These are phyloP conservation scores for Tiaroga cobitis DNA, from an alignment of 2,797 vertebrate species.

Conservation along the genomic window DNA sequence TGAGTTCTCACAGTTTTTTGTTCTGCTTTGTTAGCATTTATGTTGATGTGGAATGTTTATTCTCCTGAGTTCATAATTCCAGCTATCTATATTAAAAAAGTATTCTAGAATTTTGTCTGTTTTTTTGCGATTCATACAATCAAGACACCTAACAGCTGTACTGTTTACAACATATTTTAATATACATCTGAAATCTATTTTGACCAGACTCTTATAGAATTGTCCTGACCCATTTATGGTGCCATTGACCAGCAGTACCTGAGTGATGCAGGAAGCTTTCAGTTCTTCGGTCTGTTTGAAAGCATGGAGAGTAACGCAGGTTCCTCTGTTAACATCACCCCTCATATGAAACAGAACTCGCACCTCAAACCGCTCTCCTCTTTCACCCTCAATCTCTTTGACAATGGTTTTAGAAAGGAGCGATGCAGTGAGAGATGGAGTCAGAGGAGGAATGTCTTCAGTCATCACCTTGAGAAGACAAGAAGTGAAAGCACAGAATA, in stretches of 20 bases:
- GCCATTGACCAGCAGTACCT: constrained; percentile 63
- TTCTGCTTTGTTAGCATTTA: too few species aligned
- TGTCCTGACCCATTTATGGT: background rate
- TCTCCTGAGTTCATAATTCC: too few species aligned
- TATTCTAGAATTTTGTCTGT: too few species aligned
- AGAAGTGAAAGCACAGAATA: background rate
- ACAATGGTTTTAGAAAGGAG: constrained; percentile 72
- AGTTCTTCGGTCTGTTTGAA: constrained; percentile 78
- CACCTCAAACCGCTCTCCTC: constrained; percentile 63
- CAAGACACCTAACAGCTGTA: too few species aligned
- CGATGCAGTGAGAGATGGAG: constrained; percentile 66
- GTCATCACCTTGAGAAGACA: constrained; percentile 68
- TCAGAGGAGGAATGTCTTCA: constrained; percentile 61
- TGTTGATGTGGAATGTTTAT: too few species aligned
- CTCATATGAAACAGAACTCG: constrained; percentile 71
- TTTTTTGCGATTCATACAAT: too few species aligned
- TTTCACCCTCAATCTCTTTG: constrained; percentile 57
- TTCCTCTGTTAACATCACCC: constrained; percentile 55
- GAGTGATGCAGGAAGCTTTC: constrained; percentile 72
- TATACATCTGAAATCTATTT: too few species aligned
- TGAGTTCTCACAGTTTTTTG: too few species aligned
- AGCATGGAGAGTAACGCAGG: constrained; percentile 74
- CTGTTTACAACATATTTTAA: too few species aligned
- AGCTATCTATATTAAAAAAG: too few species aligned
- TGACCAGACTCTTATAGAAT: background rate